Percentiles rank a stretch among this genome's conserved stretches.
Conservation (phyloP, 1,140 invertebrate species). For the Polyergus mexicanus region DNA sequence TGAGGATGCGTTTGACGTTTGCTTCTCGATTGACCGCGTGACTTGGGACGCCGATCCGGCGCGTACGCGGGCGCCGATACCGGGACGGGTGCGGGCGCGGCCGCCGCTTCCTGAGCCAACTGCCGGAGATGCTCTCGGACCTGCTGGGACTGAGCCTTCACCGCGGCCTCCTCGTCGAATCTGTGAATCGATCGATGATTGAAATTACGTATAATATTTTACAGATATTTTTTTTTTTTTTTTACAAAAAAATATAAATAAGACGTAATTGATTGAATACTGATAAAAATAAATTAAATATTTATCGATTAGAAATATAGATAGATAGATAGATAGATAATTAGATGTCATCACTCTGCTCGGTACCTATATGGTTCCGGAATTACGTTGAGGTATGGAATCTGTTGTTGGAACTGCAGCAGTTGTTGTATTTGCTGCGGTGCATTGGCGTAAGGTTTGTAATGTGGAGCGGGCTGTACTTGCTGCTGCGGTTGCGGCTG, state of each 20-base stretch:
- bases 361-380: slow-evolving; percentile 84
- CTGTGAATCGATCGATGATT: slow-evolving; percentile 25
- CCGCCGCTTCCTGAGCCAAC: background rate
- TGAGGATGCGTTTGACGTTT: slow-evolving; percentile 33
- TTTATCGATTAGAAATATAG: too few species aligned
- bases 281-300: background rate
- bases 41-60: slow-evolving; percentile 10
- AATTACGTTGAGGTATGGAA: slow-evolving; percentile 83
- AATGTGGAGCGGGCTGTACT: slow-evolving; percentile 72
- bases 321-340: too few species aligned
- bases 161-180: slow-evolving; percentile 48
- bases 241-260: background rate
- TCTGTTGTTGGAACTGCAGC: slow-evolving; percentile 83
- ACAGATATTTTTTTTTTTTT: background rate
- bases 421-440: slow-evolving; percentile 82
- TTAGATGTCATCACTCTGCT: background rate
- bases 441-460: slow-evolving; percentile 78
- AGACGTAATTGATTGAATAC: background rate
- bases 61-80: background rate
- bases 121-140: slow-evolving; percentile 30
- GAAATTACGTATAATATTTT: background rate
- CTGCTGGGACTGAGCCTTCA: slow-evolving; percentile 26
- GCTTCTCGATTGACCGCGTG: slow-evolving; percentile 37
- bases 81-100: background rate
- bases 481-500: slow-evolving; percentile 85